Conservation (phyloP, 2,888 invertebrate genomes). For the Nudaria mundana region DNA sequence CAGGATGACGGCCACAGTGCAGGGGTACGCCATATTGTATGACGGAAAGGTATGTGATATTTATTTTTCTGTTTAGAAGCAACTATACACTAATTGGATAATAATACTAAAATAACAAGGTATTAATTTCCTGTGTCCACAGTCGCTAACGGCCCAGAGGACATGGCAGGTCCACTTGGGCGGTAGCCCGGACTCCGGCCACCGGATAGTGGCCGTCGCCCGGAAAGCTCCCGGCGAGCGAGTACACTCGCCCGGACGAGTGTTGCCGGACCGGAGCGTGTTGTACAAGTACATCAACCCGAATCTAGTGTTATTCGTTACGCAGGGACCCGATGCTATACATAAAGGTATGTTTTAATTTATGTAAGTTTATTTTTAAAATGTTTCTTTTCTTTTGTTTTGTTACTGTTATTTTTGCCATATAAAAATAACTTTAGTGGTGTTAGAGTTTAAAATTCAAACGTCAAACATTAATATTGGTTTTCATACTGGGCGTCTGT, state of each 20-base stretch:
- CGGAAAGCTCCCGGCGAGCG: slow-evolving; percentile 85
- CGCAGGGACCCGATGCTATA: slow-evolving; percentile 86
- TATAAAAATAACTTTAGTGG: too few species aligned
- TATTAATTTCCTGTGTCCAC: too few species aligned
- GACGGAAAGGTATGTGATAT: slow-evolving; percentile 52
- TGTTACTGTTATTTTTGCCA: too few species aligned
- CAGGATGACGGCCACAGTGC: slow-evolving; percentile 58
- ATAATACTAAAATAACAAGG: too few species aligned
- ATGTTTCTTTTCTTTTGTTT: too few species aligned
- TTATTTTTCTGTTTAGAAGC: too few species aligned
- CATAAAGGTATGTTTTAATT: slow-evolving; percentile 84
- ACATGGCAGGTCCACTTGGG: slow-evolving; percentile 89
- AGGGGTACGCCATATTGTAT: slow-evolving; percentile 66
- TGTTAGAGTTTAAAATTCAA: too few species aligned
- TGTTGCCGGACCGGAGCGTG: slow-evolving; percentile 96
- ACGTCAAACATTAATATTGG: too few species aligned
- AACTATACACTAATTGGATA: too few species aligned
- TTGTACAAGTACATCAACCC: slow-evolving; percentile 99
- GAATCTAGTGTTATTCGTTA: slow-evolving; percentile 93
- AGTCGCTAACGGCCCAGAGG: slow-evolving; percentile 82
- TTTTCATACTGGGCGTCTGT: too few species aligned
- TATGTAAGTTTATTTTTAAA: not conserved
- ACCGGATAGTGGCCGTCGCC: slow-evolving; percentile 83
- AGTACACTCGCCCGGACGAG: slow-evolving; percentile 97
- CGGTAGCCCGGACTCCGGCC: slow-evolving; percentile 76